These are phyloP conservation scores for Trypoxylus dichotomus DNA, from an alignment of 1,140 invertebrate species.

Conservation along the genomic window DNA sequence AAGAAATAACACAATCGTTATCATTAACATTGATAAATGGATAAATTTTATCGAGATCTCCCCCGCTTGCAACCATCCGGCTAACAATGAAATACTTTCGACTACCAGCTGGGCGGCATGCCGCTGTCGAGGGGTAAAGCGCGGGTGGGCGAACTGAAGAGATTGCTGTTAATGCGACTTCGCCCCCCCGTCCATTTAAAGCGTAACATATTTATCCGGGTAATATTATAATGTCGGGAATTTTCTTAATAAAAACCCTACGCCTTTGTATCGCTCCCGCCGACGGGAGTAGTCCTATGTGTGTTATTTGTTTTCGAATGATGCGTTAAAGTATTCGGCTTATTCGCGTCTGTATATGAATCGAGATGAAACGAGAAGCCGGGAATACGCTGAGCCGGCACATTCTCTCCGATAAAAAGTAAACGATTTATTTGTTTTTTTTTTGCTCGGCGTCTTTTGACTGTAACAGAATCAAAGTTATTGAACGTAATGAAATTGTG, in stretches of 20 bases:
- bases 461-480: background rate
- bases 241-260: slow-evolving; percentile 14
- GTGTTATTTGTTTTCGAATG: slow-evolving; percentile 25
- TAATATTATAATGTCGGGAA: slow-evolving; percentile 23
- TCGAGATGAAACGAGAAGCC: background rate
- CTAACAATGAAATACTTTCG: slow-evolving; percentile 51
- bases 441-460: background rate
- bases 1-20: slow-evolving; percentile 38
- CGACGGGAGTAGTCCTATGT: slow-evolving; percentile 13
- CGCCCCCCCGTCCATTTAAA: slow-evolving; percentile 4
- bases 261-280: background rate
- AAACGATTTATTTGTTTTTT: background rate
- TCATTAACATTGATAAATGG: slow-evolving; percentile 47
- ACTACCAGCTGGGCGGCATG: slow-evolving; percentile 47
- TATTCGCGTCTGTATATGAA: background rate
- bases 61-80: slow-evolving; percentile 33
- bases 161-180: background rate
- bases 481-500: background rate
- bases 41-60: slow-evolving; percentile 44
- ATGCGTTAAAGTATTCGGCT: slow-evolving; percentile 10
- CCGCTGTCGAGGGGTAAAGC: slow-evolving; percentile 21
- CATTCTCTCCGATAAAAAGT: background rate
- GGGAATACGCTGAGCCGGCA: background rate
- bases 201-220: slow-evolving; percentile 16
- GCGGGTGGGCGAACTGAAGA: background rate